Conservation (phyloP, 2,797 vertebrate genomes). For the Lycodopsis pacificus region DNA sequence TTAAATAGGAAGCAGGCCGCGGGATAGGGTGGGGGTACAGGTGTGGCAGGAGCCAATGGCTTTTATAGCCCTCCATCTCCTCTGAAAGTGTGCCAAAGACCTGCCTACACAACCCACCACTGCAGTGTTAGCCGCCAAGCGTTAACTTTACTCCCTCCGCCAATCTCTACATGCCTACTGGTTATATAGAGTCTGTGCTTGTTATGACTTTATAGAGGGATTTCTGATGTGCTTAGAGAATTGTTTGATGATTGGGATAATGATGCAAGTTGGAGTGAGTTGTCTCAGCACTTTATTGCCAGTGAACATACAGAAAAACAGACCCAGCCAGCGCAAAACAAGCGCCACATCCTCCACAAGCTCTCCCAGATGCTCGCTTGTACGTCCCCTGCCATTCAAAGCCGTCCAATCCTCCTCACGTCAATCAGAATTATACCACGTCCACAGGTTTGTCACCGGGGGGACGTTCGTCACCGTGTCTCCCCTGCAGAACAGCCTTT, state of each 20-base stretch:
- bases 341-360: conserved; percentile 26
- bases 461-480: conserved; percentile 79
- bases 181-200: conserved; percentile 80
- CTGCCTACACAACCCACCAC: conserved; percentile 72
- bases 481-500: conserved; percentile 90
- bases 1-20: conserved; percentile 86
- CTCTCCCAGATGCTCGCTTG: conserved; percentile 18
- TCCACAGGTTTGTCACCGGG: conserved; percentile 78
- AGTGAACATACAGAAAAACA: conserved; percentile 49
- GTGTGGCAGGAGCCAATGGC: conserved; percentile 84
- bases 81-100: conserved; percentile 86
- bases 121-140: conserved; percentile 70
- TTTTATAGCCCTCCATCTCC: conserved; percentile 82
- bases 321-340: conserved; percentile 30
- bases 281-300: conserved; percentile 74
- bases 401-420: conserved; percentile 55
- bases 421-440: conserved; percentile 81
- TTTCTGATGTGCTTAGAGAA: conserved; percentile 81
- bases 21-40: conserved; percentile 81
- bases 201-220: conserved; percentile 80
- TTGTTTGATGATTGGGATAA: conserved; percentile 83
- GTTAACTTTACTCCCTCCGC: conserved; percentile 71
- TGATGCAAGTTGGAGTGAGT: conserved; percentile 75
- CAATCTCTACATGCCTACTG: conserved; percentile 71
- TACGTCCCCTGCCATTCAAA: conserved; percentile 72